Evolutionary conservation across 2,113 vertebrate species (phyloP).

Genomic region (Bathybates hornii): DNA sequence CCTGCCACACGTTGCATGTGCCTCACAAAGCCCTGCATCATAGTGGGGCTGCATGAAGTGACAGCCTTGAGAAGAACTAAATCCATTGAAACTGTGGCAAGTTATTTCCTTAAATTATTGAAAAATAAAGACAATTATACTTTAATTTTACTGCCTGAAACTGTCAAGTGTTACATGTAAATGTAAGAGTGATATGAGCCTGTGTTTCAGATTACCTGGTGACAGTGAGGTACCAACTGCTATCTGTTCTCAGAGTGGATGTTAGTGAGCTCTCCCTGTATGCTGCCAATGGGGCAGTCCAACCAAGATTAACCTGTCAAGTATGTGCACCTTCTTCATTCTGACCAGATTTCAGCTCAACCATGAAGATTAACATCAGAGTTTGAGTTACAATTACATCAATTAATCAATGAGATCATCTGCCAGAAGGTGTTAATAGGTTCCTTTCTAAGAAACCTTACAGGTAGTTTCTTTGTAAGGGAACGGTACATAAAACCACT

Average conservation of each 20-base stretch:
- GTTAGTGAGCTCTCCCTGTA: neutral
- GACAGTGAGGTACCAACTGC: neutral
- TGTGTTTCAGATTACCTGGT: neutral
- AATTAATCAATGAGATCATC: neutral
- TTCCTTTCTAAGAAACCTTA: neutral
- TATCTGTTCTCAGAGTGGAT: neutral
- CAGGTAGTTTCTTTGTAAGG: neutral
- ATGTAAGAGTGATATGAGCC: neutral
- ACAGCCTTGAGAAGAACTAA: neutral
- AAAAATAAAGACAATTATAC: neutral
- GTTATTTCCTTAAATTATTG: neutral
- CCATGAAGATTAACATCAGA: neutral
- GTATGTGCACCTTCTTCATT: neutral
- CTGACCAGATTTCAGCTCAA: neutral
- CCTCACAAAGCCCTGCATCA: neutral
- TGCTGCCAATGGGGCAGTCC: neutral
- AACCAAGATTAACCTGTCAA: neutral
- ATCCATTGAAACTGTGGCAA: neutral
- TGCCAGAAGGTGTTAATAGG: neutral
- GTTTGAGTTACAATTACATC: neutral
- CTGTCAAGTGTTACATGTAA: neutral
- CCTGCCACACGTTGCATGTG: neutral
- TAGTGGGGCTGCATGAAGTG: neutral
- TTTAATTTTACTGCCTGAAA: neutral
- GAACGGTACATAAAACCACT: neutral